Conservation (phyloP, 2,888 invertebrate genomes). For the Conus canariensis region DNA sequence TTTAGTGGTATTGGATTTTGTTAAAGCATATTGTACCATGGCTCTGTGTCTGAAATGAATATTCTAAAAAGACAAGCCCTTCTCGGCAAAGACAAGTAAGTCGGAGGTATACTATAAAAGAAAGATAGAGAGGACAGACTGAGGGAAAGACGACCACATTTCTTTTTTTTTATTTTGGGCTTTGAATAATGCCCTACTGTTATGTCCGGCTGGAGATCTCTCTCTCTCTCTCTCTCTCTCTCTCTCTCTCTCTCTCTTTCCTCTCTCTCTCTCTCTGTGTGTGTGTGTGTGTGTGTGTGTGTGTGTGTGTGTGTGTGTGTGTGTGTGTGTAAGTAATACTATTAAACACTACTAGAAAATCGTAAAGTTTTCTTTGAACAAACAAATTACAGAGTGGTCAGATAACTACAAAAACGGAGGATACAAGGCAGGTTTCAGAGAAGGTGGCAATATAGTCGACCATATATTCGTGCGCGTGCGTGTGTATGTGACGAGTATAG, state of each 20-base stretch:
- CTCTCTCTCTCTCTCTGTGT: constrained; percentile 27
- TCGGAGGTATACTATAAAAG: background rate
- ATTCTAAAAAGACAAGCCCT: too few relatives aligned
- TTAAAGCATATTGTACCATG: too few relatives aligned
- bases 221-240: constrained; percentile 5
- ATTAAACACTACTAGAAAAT: too few relatives aligned
- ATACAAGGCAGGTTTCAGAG: background rate
- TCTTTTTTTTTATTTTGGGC: too few relatives aligned
- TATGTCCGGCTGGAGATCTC: background rate
- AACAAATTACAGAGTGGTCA: too few relatives aligned
- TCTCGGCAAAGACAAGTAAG: too few relatives aligned
- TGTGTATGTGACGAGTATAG: background rate
- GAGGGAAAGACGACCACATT: background rate
- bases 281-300: constrained; percentile 4
- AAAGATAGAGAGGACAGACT: background rate
- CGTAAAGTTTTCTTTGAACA: too few relatives aligned
- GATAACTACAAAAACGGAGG: too few relatives aligned
- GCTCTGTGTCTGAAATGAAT: too few relatives aligned
- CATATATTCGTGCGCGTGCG: background rate
- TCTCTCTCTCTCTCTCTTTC: background rate
- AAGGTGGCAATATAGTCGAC: background rate
- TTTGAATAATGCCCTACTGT: too few relatives aligned
- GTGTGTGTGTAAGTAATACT: background rate
- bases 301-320: constrained; percentile 7
- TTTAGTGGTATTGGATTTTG: too few relatives aligned